A percentile compares a stretch with the other conserved stretches of the same genome.
Conservation (phyloP, 2,797 vertebrate genomes). For the Neomorphus geoffroyi region DNA sequence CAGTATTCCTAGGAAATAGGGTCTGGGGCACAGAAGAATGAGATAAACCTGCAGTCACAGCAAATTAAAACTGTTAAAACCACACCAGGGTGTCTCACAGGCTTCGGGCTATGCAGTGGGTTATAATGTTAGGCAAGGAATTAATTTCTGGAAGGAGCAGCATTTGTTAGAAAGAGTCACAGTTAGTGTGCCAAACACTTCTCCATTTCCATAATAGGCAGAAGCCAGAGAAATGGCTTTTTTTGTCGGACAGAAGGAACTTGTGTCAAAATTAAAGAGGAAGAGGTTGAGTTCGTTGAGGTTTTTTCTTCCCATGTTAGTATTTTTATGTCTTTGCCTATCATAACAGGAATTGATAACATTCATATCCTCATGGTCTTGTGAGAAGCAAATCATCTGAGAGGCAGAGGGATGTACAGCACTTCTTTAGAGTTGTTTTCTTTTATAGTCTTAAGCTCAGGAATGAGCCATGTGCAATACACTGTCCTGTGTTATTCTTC, state of each 20-base stretch:
- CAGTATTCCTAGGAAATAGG: not conserved
- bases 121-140: not conserved
- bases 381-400: not conserved
- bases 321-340: slow-evolving; percentile 5
- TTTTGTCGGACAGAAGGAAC: not conserved
- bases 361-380: slow-evolving; percentile 13
- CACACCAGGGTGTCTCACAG: not conserved
- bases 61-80: not conserved
- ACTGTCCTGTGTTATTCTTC: not conserved
- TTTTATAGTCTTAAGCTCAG: not conserved
- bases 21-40: not conserved
- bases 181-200: not conserved
- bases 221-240: not conserved
- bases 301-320: slow-evolving; percentile 6
- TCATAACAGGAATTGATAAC: slow-evolving; percentile 30
- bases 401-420: not conserved
- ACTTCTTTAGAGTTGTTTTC: not conserved
- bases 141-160: not conserved
- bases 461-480: not conserved
- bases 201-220: slow-evolving; percentile 3
- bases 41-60: not conserved
- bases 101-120: not conserved
- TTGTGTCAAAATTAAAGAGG: not conserved
- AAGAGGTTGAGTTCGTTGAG: slow-evolving; percentile 21
- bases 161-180: not conserved